phyloP scores from a whole-genome alignment of 2,797 vertebrate genomes.

The Sandelia bainsii region DNA sequence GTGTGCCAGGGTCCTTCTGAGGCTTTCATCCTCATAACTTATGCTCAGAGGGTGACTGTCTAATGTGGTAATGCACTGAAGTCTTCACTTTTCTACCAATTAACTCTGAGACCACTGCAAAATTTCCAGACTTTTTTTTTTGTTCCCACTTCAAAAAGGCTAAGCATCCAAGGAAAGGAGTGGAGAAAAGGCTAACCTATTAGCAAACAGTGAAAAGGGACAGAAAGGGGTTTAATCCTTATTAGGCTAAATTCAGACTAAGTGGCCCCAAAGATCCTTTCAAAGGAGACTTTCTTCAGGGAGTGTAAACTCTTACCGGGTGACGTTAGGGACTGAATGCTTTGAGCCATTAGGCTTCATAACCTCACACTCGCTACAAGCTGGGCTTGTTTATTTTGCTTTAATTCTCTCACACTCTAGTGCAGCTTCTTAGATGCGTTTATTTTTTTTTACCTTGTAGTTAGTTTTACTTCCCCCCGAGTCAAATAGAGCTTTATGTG shows the following conservation, averaged over 20 bases:
- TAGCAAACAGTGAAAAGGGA: constrained; percentile 91
- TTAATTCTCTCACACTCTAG: constrained; percentile 77
- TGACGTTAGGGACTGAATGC: constrained; percentile 67
- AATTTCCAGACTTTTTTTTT: constrained; percentile 87
- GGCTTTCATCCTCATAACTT: constrained; percentile 78
- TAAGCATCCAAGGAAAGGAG: constrained; percentile 90
- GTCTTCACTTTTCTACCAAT: constrained; percentile 95
- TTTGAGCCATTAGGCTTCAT: constrained; percentile 70
- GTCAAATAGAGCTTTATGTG: constrained; percentile 68
- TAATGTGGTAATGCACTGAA: constrained; percentile 94
- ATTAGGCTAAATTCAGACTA: constrained; percentile 98
- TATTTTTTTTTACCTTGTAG: constrained; percentile 72
- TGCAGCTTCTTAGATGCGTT: constrained; percentile 70
- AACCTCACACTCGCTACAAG: constrained; percentile 65
- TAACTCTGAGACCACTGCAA: constrained; percentile 94
- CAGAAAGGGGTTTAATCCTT: constrained; percentile 94
- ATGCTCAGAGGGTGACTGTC: constrained; percentile 90
- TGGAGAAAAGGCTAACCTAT: constrained; percentile 98
- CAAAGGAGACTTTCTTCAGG: constrained; percentile 79
- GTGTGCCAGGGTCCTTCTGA: constrained; percentile 79
- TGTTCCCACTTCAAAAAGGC: constrained; percentile 91
- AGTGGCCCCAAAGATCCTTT: constrained; percentile 92
- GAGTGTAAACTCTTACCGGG: constrained; percentile 65
- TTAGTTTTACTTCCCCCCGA: constrained; percentile 77
- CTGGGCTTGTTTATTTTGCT: constrained; percentile 81